Percentiles rank a stretch among this genome's conserved stretches.
Conservation (phyloP, 2,888 invertebrate genomes). For the Cephus pulcher region DNA sequence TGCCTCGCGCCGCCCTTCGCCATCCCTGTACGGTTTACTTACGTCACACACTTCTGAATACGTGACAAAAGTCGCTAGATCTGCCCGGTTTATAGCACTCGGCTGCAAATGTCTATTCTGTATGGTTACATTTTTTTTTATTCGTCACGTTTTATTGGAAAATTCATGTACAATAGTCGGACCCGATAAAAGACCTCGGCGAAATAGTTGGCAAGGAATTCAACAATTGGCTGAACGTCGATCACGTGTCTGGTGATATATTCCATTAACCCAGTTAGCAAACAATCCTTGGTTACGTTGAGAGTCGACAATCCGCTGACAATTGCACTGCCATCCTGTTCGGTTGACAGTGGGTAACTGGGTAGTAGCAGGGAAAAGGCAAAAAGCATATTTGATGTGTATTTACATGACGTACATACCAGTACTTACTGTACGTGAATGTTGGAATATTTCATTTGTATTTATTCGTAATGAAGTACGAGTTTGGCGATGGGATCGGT, state of each 20-base stretch:
- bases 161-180: not conserved
- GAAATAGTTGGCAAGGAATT: not conserved
- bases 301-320: constrained; percentile 35
- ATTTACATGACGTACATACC: constrained; percentile 31
- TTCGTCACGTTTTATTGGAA: not conserved
- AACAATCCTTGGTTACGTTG: constrained; percentile 32
- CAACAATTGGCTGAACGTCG: not conserved
- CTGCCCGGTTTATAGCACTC: constrained; percentile 19
- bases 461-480: constrained; percentile 38
- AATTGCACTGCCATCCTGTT: constrained; percentile 25
- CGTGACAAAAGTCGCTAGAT: constrained; percentile 30
- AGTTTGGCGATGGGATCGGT: constrained; percentile 37
- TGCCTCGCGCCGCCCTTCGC: not conserved
- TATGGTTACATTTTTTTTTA: not conserved
- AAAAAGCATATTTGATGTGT: constrained; percentile 46
- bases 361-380: constrained; percentile 10
- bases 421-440: not conserved
- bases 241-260: constrained; percentile 13
- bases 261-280: constrained; percentile 40
- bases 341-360: not conserved
- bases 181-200: not conserved
- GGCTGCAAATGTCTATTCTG: not conserved
- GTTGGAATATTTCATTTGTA: constrained; percentile 32
- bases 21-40: constrained; percentile 30
- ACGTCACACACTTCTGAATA: constrained; percentile 24